Evolutionary conservation across 2,888 invertebrate genomes (phyloP).

Genomic region (Cabera pusaria): DNA sequence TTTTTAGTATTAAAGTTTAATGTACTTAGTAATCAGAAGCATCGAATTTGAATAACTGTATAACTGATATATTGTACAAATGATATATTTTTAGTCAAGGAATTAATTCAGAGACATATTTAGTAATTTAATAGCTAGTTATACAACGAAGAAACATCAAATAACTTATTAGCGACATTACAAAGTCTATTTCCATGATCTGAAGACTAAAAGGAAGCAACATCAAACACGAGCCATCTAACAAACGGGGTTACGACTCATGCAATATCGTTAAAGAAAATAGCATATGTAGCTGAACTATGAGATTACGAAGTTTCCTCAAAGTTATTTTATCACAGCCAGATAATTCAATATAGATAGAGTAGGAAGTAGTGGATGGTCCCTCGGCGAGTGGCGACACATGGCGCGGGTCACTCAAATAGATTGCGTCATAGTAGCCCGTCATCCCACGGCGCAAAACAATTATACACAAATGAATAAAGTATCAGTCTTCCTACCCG

Average conservation of each 20-base stretch:
- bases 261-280: conserved; percentile 22
- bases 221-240: conserved; percentile 12
- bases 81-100: no score
- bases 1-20: no score
- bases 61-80: no score
- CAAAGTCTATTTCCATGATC: conserved; percentile 2
- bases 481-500: conserved; percentile 57
- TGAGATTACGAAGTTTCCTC: conserved; percentile 31
- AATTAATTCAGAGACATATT: no score
- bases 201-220: conserved; percentile 3
- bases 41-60: no score
- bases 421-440: conserved; percentile 70
- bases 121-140: no score
- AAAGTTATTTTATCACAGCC: conserved; percentile 50
- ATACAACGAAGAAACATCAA: no score
- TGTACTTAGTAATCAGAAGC: no score
- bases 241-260: conserved; percentile 11
- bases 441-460: conserved; percentile 65
- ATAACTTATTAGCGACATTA: background rate
- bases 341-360: conserved; percentile 53
- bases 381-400: conserved; percentile 48
- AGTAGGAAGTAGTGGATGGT: conserved; percentile 40
- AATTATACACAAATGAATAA: conserved; percentile 77
- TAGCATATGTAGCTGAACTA: conserved; percentile 28
- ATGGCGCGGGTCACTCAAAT: conserved; percentile 72